A percentile compares a stretch with the other conserved stretches of the same genome.
Evolutionary conservation across 2,797 vertebrate genomes (phyloP).

Genomic region (Parauchenoglanis ngamensis): DNA sequence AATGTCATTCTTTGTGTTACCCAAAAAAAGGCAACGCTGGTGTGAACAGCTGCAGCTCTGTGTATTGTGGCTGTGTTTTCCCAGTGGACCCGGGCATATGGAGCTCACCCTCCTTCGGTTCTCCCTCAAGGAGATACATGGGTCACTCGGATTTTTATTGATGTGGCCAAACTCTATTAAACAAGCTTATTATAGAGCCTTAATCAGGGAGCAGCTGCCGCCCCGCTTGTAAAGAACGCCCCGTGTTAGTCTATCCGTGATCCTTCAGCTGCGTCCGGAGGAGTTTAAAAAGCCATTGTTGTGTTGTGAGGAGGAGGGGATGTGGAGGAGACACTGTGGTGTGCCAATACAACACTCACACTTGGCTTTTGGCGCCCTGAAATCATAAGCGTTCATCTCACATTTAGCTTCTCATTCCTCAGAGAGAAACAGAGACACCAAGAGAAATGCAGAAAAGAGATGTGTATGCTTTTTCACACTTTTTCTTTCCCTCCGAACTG

Average conservation of each 20-base stretch:
- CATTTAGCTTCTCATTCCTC: constrained; percentile 4
- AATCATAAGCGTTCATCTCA: background rate
- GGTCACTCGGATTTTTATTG: constrained; percentile 45
- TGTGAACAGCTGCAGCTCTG: constrained; percentile 24
- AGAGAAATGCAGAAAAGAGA: background rate
- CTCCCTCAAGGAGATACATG: constrained; percentile 28
- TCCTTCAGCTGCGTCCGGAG: constrained; percentile 31
- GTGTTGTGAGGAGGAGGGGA: constrained; percentile 1
- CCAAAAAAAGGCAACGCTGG: background rate
- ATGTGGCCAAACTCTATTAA: constrained; percentile 38
- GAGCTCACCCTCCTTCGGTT: background rate
- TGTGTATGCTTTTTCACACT: too few relatives aligned
- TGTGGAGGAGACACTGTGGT: background rate
- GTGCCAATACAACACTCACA: background rate
- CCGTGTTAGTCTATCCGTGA: background rate
- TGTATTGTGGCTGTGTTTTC: constrained; percentile 24
- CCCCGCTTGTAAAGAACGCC: constrained; percentile 20
- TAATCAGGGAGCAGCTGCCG: constrained; percentile 48
- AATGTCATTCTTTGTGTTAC: background rate
- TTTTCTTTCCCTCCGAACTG: background rate
- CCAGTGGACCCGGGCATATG: constrained; percentile 24
- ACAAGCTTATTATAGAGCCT: constrained; percentile 38
- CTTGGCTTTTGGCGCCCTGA: constrained; percentile 1
- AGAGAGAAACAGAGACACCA: constrained; percentile 6
- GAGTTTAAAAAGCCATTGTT: constrained; percentile 36